Evolutionary conservation across 2,797 vertebrate genomes (phyloP).

Genomic region (Cephalopachus bancanus): DNA sequence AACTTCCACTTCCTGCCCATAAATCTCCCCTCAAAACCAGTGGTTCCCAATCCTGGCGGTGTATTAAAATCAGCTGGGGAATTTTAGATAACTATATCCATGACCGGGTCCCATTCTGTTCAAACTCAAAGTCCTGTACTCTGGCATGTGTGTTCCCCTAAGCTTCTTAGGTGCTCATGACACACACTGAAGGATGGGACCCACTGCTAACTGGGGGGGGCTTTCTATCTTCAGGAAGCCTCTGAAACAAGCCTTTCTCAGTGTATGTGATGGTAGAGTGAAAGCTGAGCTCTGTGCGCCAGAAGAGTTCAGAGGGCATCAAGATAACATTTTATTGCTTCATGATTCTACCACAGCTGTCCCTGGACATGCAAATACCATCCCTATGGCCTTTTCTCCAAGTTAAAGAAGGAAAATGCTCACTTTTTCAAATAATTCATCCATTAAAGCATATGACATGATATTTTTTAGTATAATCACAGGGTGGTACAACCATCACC

Average conservation of each 20-base stretch:
- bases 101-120: not conserved
- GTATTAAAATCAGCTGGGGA: not conserved
- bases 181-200: not conserved
- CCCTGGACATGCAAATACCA: not conserved
- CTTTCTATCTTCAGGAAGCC: not conserved
- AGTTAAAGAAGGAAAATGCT: slow-evolving; percentile 18
- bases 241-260: not conserved
- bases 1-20: not conserved
- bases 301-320: not conserved
- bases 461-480: not conserved
- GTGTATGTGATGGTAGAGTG: fast-evolving
- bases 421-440: slow-evolving; percentile 5
- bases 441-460: not conserved
- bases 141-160: not conserved
- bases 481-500: not conserved
- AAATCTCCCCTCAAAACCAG: not conserved
- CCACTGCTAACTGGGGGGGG: not conserved
- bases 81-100: not conserved
- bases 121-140: not conserved
- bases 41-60: not conserved
- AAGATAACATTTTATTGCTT: not conserved
- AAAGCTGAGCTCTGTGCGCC: too few relatives aligned
- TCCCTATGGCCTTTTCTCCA: not conserved
- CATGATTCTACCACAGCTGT: not conserved
- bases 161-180: not conserved